Evolutionary conservation across 35 echinoderm and acorn worm genomes (phyloP).

Genomic region (Lytechinus pictus): DNA sequence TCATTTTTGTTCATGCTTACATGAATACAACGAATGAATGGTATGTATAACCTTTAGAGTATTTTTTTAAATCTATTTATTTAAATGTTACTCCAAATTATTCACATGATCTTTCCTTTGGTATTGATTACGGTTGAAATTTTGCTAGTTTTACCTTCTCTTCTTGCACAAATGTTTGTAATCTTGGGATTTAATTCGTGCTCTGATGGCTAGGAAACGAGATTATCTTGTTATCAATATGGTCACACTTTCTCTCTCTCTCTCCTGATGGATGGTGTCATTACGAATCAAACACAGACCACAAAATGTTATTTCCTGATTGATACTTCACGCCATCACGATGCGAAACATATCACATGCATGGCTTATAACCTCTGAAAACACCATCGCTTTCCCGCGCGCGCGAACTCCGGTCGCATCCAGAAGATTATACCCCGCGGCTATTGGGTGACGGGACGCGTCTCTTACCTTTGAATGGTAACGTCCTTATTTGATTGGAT

Average conservation of each 20-base stretch:
- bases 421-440: neutral
- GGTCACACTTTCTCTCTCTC: neutral
- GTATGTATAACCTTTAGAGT: too few species aligned
- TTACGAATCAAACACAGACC: neutral
- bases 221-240: neutral
- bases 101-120: too few species aligned
- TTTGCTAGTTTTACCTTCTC: neutral
- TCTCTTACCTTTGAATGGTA: neutral
- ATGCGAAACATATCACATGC: neutral
- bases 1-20: too few species aligned
- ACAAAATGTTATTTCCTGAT: neutral
- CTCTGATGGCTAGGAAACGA: neutral
- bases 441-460: neutral
- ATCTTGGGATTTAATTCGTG: neutral
- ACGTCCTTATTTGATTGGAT: conserved; percentile 18
- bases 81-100: too few species aligned
- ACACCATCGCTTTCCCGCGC: neutral
- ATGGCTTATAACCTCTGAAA: neutral
- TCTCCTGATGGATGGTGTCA: neutral
- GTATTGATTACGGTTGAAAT: neutral
- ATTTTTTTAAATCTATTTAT: too few species aligned
- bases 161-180: conserved; percentile 1
- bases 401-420: neutral
- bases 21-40: too few species aligned
- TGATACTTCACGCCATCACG: neutral